Base-by-base conservation (phyloP, 2,888 invertebrate genomes). In the Drosophila bunnanda region DNA sequence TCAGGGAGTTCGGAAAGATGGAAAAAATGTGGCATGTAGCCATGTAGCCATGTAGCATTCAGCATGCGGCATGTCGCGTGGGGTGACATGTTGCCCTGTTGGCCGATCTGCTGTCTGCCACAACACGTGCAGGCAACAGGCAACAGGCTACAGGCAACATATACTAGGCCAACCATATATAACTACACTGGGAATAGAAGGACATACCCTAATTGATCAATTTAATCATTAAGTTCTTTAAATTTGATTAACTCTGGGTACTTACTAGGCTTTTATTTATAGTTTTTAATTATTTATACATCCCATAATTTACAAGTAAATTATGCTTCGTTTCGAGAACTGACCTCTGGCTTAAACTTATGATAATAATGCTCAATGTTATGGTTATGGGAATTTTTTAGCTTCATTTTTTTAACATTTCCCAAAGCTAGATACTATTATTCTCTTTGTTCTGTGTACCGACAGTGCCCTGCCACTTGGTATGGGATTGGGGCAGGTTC, bases 31-130 rank as follows among this genome's bases (percentile, higher is more conserved):
- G 55, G 55, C 55, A 66, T 66, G 69, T 54, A 28, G 65, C 68
- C 68, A 38, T 65, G 64, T 28, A 15, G 22, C 17, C 57, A 65
- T 62, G 28, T 44, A 17, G 41, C 25, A 32, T 61, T 38, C 61
- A 17, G 41, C n/a, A 78, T 87, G 85, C 72, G 61, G 70, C 77
- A 82, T 86, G 82, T 80, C 82, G 85, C 83, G 82, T 86, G 81
- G 86, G 86, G 88, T 72, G 86, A 88, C 77, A 88, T 82, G 82
- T 84, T 84, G 84, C 64, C 67, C 68, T 61, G 82, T 76, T 65
- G 78, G 78, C 60, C 50, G 46, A 46, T 61, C 60, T 68, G 46
- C 43, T 41, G 59, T 30, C 68, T 68, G 65, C 65, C 53, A 41
- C 55, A 75, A 71, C 82, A 88, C 81, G 86, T 82, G 82, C 86